Evolutionary conservation across 92 coral and sea anemone genomes (phyloP).

Genomic region (Porites evermanni): DNA sequence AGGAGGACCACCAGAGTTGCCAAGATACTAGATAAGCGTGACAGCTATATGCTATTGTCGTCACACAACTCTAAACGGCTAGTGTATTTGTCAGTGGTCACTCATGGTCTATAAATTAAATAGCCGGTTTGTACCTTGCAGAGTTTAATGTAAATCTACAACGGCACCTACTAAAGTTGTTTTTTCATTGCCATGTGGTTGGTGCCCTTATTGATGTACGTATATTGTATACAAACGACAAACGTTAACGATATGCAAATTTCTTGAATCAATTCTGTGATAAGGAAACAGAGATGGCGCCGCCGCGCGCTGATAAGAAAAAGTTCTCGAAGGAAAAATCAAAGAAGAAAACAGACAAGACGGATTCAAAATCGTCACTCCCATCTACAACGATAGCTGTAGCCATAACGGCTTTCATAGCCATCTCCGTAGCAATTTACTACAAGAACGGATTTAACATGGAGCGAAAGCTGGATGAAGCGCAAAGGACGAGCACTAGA

Average conservation of each 20-base stretch:
- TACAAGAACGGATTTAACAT: conserved; percentile 51
- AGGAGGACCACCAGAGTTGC: neutral
- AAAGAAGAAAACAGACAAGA: conserved; percentile 52
- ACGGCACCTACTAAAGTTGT: too few relatives aligned
- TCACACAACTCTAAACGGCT: conserved; percentile 7
- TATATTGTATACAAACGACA: conserved; percentile 20
- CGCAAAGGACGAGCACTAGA: neutral
- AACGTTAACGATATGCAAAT: conserved; percentile 15
- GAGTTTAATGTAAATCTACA: too few relatives aligned
- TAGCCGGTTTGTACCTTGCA: too few relatives aligned
- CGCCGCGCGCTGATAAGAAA: conserved; percentile 32
- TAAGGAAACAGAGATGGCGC: conserved; percentile 27
- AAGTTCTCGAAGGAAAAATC: conserved; percentile 42
- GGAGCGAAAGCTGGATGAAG: conserved; percentile 4
- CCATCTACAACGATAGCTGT: conserved; percentile 52
- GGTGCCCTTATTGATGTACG: neutral
- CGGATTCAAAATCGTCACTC: conserved; percentile 35
- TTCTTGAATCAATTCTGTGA: neutral
- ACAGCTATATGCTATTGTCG: conserved; percentile 10
- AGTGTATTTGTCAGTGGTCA: too few relatives aligned
- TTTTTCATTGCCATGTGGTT: neutral
- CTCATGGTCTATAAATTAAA: too few relatives aligned
- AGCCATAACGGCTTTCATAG: conserved; percentile 55
- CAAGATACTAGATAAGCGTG: conserved; percentile 14
- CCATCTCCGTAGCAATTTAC: conserved; percentile 62